These are phyloP conservation scores for Drosophila leontia DNA, from an alignment of 1,140 invertebrate species.

Conservation along the genomic window DNA sequence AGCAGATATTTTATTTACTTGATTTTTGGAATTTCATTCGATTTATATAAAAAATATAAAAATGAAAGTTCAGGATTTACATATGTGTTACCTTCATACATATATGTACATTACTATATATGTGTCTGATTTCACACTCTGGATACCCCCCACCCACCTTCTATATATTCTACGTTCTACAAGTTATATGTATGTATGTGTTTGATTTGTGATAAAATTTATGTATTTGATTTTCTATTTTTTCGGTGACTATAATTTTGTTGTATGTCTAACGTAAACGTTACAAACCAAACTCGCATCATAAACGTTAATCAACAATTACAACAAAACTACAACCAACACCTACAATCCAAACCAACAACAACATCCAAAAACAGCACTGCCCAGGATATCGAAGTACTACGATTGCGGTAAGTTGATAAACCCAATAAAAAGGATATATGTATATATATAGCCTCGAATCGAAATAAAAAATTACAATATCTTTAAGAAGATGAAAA, in stretches of 20 bases:
- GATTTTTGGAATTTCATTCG: background rate
- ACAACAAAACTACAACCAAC: slow-evolving; percentile 62
- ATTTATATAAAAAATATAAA: background rate
- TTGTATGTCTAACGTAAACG: slow-evolving; percentile 65
- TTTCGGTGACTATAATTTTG: slow-evolving; percentile 71
- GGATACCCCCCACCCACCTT: background rate
- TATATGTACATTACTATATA: slow-evolving; percentile 5
- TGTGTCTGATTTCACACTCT: slow-evolving; percentile 11
- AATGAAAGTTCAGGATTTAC: background rate
- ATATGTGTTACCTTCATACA: background rate
- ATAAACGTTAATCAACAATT: slow-evolving; percentile 64
- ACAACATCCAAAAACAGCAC: slow-evolving; percentile 85
- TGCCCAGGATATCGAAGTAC: slow-evolving; percentile 88
- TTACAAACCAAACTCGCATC: slow-evolving; percentile 47
- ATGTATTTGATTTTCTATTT: slow-evolving; percentile 77
- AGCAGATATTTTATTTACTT: background rate
- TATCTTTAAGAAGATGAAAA: too few species aligned
- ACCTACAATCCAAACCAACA: slow-evolving; percentile 45
- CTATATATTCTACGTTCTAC: slow-evolving; percentile 31
- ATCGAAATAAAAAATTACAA: too few species aligned
- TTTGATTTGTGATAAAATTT: slow-evolving; percentile 64
- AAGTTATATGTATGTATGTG: slow-evolving; percentile 34
- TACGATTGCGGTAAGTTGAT: slow-evolving; percentile 89
- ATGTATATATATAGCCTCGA: too few species aligned
- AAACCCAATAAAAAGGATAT: slow-evolving; percentile 1